phyloP scores from a whole-genome alignment of 2,888 invertebrate species.

The Hypolimnas misippus region DNA sequence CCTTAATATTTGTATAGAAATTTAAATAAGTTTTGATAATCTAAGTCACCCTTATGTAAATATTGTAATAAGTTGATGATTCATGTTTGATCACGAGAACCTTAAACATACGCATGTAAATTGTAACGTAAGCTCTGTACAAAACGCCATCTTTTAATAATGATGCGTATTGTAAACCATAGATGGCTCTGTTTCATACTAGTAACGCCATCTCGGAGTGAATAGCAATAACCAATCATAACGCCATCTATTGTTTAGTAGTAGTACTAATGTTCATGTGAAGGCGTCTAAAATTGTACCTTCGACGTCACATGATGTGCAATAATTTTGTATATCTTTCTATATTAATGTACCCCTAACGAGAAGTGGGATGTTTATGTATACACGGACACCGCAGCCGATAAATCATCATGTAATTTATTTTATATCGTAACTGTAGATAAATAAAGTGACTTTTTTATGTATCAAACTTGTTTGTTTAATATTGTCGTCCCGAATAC shows the following conservation, averaged over 20 bases:
- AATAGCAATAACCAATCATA: conserved; percentile 43
- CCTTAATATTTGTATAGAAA: conserved; percentile 36
- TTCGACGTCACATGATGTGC: conserved; percentile 47
- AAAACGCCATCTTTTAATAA: conserved; percentile 27
- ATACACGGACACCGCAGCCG: conserved; percentile 66
- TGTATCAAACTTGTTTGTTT: conserved; percentile 58
- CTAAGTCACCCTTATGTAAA: conserved; percentile 39
- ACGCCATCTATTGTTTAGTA: conserved; percentile 48
- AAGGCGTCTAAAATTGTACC: conserved; percentile 33
- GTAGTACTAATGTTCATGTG: conserved; percentile 39
- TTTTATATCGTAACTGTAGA: conserved; percentile 83
- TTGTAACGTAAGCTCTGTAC: conserved; percentile 22
- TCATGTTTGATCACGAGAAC: conserved; percentile 13
- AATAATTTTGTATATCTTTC: conserved; percentile 48
- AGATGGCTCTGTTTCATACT: conserved; percentile 31
- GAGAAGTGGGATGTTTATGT: conserved; percentile 56
- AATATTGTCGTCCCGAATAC: no score
- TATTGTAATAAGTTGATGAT: conserved; percentile 29
- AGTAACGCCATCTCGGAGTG: conserved; percentile 45
- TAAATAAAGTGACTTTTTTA: conserved; percentile 82
- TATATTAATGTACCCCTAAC: conserved; percentile 43
- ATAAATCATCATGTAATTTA: conserved; percentile 79
- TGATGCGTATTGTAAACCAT: conserved; percentile 14
- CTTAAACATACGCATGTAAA: conserved; percentile 20
- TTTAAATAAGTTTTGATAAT: conserved; percentile 27